Percentiles rank a stretch among this genome's conserved stretches.
phyloP scores from a whole-genome alignment of 1,140 invertebrate species.

The Orchesella cincta region DNA sequence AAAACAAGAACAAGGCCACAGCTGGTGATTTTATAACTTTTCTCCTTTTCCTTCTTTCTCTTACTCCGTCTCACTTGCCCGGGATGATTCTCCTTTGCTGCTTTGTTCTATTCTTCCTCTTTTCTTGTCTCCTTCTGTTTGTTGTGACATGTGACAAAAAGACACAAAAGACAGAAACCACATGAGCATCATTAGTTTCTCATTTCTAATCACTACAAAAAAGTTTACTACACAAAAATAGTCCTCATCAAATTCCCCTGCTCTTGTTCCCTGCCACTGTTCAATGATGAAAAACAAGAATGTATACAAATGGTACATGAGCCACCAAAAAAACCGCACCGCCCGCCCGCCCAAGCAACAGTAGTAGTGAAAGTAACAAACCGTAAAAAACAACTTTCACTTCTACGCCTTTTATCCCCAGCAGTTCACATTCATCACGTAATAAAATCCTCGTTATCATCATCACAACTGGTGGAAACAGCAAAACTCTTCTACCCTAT shows the following conservation, averaged over 20 bases:
- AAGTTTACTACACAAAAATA: background rate
- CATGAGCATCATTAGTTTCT: slow-evolving; percentile 28
- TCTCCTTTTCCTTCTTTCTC: background rate
- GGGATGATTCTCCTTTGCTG: background rate
- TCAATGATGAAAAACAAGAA: too few species aligned
- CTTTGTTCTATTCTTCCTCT: background rate
- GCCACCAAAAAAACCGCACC: background rate
- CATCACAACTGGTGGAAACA: too few species aligned
- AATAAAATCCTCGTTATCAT: too few species aligned
- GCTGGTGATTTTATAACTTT: background rate
- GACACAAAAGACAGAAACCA: background rate
- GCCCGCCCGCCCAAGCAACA: background rate
- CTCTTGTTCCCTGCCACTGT: too few species aligned
- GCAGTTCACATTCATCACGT: too few species aligned
- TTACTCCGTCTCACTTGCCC: background rate
- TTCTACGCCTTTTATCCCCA: background rate
- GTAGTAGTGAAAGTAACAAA: background rate
- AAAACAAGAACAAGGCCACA: background rate
- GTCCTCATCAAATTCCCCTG: too few species aligned
- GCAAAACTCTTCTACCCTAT: too few species aligned
- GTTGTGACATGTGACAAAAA: slow-evolving; percentile 18
- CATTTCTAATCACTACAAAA: background rate
- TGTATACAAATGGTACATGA: background rate
- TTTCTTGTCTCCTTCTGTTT: background rate
- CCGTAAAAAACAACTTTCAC: slow-evolving; percentile 19